phyloP scores from a whole-genome alignment of 2,888 invertebrate genomes.

The Tachystola acroxantha region DNA sequence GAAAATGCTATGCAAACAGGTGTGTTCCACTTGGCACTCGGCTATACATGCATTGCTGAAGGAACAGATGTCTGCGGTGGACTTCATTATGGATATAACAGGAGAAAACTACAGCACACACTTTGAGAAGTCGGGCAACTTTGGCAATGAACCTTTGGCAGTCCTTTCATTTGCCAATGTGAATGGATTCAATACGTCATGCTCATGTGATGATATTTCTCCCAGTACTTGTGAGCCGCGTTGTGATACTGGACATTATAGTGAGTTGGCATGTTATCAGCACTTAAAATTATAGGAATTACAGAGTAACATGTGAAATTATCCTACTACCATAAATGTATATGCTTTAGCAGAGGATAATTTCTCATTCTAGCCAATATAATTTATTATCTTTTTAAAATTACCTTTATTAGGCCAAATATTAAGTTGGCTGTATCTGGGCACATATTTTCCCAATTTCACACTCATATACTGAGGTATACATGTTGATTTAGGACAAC shows the following conservation, averaged over 20 bases:
- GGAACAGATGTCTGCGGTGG: slow-evolving; percentile 47
- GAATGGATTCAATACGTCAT: slow-evolving; percentile 30
- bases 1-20: slow-evolving; percentile 51
- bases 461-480: too few species aligned
- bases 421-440: too few species aligned
- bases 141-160: slow-evolving; percentile 50
- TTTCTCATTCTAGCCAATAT: too few species aligned
- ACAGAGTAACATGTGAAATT: too few species aligned
- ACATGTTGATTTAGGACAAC: too few species aligned
- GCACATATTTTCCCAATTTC: too few species aligned
- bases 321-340: too few species aligned
- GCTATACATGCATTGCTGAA: slow-evolving; percentile 46
- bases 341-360: too few species aligned
- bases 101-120: slow-evolving; percentile 25
- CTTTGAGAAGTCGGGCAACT: slow-evolving; percentile 43
- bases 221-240: slow-evolving; percentile 44
- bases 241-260: slow-evolving; percentile 52
- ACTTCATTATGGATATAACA: slow-evolving; percentile 47
- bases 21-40: slow-evolving; percentile 58
- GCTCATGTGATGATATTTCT: slow-evolving; percentile 38
- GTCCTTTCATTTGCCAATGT: slow-evolving; percentile 53
- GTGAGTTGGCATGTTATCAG: too few species aligned
- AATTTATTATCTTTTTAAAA: too few species aligned
- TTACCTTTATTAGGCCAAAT: too few species aligned
- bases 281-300: too few species aligned